Evolutionary conservation across 2,113 vertebrate species (phyloP).

Genomic region (Prolemur simus): DNA sequence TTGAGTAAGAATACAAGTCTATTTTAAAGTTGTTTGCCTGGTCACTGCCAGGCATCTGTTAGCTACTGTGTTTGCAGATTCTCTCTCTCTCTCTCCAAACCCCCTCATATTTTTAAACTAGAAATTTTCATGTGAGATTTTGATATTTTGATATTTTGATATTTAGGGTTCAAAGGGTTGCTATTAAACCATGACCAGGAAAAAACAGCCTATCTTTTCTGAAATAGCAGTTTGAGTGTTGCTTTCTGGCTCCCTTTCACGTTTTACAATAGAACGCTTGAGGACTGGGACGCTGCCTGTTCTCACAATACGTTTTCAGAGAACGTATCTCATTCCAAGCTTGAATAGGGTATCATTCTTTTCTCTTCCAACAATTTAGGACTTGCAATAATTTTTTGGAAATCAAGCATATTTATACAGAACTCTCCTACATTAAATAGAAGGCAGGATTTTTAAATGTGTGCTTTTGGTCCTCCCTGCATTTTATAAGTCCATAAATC

Average conservation of each 20-base stretch:
- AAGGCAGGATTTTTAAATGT: background rate
- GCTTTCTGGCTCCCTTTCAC: background rate
- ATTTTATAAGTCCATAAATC: constrained; percentile 25
- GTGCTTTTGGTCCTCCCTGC: background rate
- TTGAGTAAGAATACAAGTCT: constrained; percentile 65
- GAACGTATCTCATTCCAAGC: background rate
- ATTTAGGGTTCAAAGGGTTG: background rate
- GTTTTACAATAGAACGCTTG: background rate
- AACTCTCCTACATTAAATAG: background rate
- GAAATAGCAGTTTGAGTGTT: background rate
- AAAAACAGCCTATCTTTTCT: background rate
- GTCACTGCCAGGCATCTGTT: constrained; percentile 61
- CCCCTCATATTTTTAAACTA: background rate
- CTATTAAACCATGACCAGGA: background rate
- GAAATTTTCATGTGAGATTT: background rate
- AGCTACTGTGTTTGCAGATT: constrained; percentile 26
- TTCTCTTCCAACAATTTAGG: background rate
- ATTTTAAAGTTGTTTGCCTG: constrained; percentile 71
- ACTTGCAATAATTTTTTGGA: background rate
- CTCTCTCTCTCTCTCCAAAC: too few relatives aligned
- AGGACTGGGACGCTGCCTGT: background rate
- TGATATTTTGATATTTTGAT: background rate
- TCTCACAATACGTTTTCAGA: background rate
- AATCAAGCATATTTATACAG: background rate
- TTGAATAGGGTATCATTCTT: background rate